Evolutionary conservation across 53 echinoderm and acorn worm species (phyloP).

Genomic region (Paelopatides confundens): DNA sequence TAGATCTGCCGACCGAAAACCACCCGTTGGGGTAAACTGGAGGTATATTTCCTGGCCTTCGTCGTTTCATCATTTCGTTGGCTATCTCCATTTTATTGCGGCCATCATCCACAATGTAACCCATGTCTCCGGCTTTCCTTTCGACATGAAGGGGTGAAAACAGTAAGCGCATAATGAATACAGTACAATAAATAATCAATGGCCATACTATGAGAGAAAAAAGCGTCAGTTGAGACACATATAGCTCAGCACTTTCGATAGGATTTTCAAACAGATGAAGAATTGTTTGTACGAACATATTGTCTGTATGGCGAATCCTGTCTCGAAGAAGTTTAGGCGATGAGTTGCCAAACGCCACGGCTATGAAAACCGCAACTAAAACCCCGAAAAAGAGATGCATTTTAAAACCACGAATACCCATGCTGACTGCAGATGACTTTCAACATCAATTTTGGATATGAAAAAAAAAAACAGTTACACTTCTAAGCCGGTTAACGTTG

Average conservation of each 20-base stretch:
- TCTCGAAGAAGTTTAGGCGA: conserved; percentile 24
- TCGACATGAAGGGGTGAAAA: conserved; percentile 36
- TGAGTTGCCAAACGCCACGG: conserved; percentile 29
- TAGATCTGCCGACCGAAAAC: conserved; percentile 68
- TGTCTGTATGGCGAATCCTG: conserved; percentile 20
- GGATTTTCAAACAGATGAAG: conserved; percentile 33
- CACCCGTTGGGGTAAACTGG: conserved; percentile 88
- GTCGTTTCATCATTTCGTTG: conserved; percentile 59
- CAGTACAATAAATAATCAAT: conserved; percentile 13
- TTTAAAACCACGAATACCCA: neutral
- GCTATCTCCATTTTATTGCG: conserved; percentile 67
- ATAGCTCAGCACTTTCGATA: neutral
- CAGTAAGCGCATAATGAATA: conserved; percentile 6
- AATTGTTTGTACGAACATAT: neutral
- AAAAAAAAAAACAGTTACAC: no score
- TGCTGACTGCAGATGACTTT: neutral
- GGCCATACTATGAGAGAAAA: conserved; percentile 33
- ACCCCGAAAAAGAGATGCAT: conserved; percentile 18
- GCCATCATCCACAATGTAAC: conserved; percentile 62
- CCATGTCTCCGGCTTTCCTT: conserved; percentile 51
- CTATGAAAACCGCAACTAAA: conserved; percentile 18
- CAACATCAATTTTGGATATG: no score
- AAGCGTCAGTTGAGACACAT: conserved; percentile 4
- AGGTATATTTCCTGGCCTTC: conserved; percentile 67
- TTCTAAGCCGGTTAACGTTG: no score